A percentile compares a stretch with the other conserved stretches of the same genome.
phyloP scores from a whole-genome alignment of 2,888 invertebrate species.

The Drosophila cracens region DNA sequence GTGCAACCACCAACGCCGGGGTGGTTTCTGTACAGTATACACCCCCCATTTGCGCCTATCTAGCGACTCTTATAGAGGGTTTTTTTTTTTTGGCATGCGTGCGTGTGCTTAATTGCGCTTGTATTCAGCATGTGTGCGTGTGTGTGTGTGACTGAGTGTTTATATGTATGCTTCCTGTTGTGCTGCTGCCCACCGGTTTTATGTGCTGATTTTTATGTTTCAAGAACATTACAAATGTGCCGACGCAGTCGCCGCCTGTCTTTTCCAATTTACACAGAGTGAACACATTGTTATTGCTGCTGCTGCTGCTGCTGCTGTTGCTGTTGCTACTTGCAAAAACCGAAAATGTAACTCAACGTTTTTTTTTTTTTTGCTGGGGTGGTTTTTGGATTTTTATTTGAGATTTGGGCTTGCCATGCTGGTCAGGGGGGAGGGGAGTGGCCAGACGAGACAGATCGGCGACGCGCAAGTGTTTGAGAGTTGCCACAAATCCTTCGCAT shows the following conservation, averaged over 20 bases:
- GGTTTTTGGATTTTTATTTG: slow-evolving; percentile 36
- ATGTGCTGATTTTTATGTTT: slow-evolving; percentile 71
- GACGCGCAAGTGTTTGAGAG: slow-evolving; percentile 62
- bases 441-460: slow-evolving; percentile 67
- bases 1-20: slow-evolving; percentile 68
- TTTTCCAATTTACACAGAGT: slow-evolving; percentile 68
- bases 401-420: slow-evolving; percentile 43
- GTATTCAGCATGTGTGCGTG: slow-evolving; percentile 52
- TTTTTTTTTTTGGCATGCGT: slow-evolving; percentile 52
- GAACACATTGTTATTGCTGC: slow-evolving; percentile 50
- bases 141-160: slow-evolving; percentile 1
- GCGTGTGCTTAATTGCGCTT: slow-evolving; percentile 69
- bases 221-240: slow-evolving; percentile 54
- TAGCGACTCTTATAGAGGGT: slow-evolving; percentile 15
- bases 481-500: slow-evolving; percentile 19
- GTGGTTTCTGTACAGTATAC: slow-evolving; percentile 60
- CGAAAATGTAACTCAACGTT: slow-evolving; percentile 47
- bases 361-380: slow-evolving; percentile 39
- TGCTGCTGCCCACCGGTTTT: slow-evolving; percentile 53
- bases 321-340: slow-evolving; percentile 35
- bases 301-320: slow-evolving; percentile 29
- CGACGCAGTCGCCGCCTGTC: slow-evolving; percentile 39
- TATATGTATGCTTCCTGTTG: slow-evolving; percentile 49
- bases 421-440: slow-evolving; percentile 23
- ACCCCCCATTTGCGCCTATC: slow-evolving; percentile 51